Percentiles rank a stretch among this genome's conserved stretches.
Conservation (phyloP, 1,140 invertebrate species). For the Liolophura sinensis region DNA sequence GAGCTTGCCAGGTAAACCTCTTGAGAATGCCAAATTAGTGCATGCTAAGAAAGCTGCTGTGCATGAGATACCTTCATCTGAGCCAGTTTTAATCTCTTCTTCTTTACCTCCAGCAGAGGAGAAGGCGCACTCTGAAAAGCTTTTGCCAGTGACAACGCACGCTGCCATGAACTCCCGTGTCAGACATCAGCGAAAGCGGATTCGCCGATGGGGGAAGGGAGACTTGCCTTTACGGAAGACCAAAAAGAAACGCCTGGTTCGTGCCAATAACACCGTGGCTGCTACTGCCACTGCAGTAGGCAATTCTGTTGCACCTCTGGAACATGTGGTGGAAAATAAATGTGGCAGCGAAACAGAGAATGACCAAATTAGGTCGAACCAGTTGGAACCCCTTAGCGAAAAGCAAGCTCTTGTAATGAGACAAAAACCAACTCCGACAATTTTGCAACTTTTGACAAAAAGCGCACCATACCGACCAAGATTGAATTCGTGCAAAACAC, state of each 20-base stretch:
- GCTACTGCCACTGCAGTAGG: too few species aligned
- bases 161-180: background rate
- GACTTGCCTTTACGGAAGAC: too few species aligned
- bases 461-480: background rate
- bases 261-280: too few species aligned
- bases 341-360: too few species aligned
- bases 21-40: conserved; percentile 17
- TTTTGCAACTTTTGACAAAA: background rate
- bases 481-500: background rate
- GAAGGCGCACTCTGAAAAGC: background rate
- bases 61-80: conserved; percentile 1
- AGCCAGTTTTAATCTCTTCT: conserved; percentile 1
- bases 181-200: too few species aligned
- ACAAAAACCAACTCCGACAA: conserved; percentile 3
- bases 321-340: too few species aligned
- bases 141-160: background rate
- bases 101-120: background rate
- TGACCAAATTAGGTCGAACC: too few species aligned
- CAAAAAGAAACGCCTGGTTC: too few species aligned
- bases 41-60: conserved; percentile 9
- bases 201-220: too few species aligned
- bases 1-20: conserved; percentile 14
- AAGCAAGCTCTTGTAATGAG: conserved; percentile 2
- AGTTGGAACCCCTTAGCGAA: background rate
- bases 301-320: too few species aligned